These are phyloP conservation scores for Alauda arvensis DNA, from an alignment of 2,797 vertebrate genomes.

Conservation along the genomic window DNA sequence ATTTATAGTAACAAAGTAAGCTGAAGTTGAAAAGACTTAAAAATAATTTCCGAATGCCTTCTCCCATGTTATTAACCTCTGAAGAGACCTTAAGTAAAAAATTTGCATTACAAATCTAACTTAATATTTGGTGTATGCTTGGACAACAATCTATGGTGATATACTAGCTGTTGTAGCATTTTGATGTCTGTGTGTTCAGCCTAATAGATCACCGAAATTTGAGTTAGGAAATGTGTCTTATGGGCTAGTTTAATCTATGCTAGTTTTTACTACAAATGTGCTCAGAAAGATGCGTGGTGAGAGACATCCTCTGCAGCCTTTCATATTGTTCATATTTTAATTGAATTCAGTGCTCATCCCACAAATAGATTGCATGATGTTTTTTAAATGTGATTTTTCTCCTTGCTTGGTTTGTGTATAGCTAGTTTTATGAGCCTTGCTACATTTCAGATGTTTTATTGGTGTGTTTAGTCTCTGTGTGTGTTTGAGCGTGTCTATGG, in stretches of 20 bases:
- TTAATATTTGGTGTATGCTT: conserved; percentile 23
- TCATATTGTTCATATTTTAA: conserved; percentile 43
- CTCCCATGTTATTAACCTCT: conserved; percentile 33
- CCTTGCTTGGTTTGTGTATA: background rate
- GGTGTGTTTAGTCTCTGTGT: conserved; percentile 3
- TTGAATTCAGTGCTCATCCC: conserved; percentile 29
- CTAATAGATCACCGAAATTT: conserved; percentile 20
- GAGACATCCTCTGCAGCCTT: conserved; percentile 35
- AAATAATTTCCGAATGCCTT: conserved; percentile 38
- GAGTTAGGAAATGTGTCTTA: conserved; percentile 5
- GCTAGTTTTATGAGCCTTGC: background rate
- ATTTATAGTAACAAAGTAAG: conserved; percentile 49
- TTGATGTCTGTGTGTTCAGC: conserved; percentile 23
- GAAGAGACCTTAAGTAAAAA: conserved; percentile 55
- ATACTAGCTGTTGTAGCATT: conserved; percentile 19
- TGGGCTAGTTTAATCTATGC: background rate
- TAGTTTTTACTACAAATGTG: conserved; percentile 33
- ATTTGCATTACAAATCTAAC: conserved; percentile 53
- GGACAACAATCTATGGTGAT: background rate
- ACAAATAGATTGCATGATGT: background rate
- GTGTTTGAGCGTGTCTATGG: background rate
- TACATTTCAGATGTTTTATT: background rate
- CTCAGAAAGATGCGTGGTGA: background rate
- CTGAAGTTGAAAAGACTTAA: conserved; percentile 41
- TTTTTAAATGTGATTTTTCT: conserved; percentile 12